Evolutionary conservation across 2,888 invertebrate species (phyloP), one percentile per base, ranked within the genome.

Genomic region (Portevinia maculata): DNA sequence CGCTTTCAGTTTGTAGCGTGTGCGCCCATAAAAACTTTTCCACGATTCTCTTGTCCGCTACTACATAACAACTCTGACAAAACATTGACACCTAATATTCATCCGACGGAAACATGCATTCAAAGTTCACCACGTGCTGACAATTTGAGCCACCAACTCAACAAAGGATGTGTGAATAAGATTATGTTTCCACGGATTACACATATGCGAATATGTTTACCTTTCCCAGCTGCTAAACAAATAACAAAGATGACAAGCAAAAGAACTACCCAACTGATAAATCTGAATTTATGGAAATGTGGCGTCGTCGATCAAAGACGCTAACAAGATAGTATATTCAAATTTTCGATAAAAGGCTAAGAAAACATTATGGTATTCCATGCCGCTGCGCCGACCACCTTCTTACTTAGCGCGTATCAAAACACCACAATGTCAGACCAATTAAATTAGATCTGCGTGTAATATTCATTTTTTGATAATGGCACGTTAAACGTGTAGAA

Each of bases 331-430:
- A 19, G 1, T 32, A 30, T 32, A 13, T 11, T 3, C n/a, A 19
- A 11, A 24, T 24, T 24, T 34, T 57, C 55, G 39, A 57, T 24
- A 55, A 53, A 53, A 55, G 37, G 44, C 1, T 17, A 11, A 44
- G 44, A 44, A 44, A 44, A 44, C 19, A 44, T 13, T 39, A n/a
- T 7, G 19, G 9, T 3, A 19, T 70, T 64, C 32, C 13, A 34
- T 48, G 48, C 6, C 48, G 24, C 24, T 2, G 24, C 24, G 24
- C 53, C 34, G 17, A 55, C 13, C 46, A 60, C 34, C 62, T 62
- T 60, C n/a, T n/a, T n/a, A n/a, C n/a, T n/a, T n/a, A 69, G 74
- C 53, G 37, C n/a, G 21, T 55, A 50, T 52, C 57, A 62, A 62
- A 76, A 62, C 41, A 69, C 55, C 60, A 17, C 17, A 39, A 48